Evolutionary conservation across 2,113 vertebrate species (phyloP).

Genomic region (Aplodontia rufa): DNA sequence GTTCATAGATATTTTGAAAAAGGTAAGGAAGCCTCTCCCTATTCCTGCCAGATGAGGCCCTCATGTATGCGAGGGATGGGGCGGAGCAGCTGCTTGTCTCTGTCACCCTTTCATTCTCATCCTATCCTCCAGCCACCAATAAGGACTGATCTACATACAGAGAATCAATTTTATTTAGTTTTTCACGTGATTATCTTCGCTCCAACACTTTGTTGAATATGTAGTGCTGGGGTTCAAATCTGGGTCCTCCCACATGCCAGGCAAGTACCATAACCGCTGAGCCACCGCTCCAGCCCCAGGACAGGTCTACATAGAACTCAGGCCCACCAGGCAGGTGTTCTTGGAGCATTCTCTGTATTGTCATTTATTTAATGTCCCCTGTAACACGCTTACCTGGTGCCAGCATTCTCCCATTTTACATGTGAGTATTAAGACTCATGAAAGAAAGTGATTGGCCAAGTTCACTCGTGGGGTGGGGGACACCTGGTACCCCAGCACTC

Average conservation of each 20-base stretch:
- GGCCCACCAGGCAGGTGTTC: accelerated
- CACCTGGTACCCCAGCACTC: neutral
- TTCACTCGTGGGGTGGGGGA: neutral
- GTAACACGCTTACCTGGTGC: neutral
- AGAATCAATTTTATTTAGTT: no score
- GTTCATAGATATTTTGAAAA: neutral
- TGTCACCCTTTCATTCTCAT: neutral
- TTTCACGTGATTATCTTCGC: no score
- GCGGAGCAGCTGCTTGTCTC: neutral
- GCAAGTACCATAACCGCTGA: no score
- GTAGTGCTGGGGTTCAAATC: no score
- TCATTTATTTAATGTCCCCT: neutral
- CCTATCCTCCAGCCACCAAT: neutral
- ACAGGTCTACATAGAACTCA: accelerated
- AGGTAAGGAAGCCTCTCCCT: neutral
- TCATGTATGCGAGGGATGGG: neutral
- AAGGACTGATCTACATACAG: neutral
- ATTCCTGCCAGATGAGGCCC: accelerated
- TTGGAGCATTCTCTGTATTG: neutral
- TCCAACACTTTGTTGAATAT: no score
- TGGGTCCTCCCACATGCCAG: no score
- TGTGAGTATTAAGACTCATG: neutral
- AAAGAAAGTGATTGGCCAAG: neutral
- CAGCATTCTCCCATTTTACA: neutral
- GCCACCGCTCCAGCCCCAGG: no score